phyloP scores from a whole-genome alignment of 1,140 invertebrate species.

The Zophobas atratus region DNA sequence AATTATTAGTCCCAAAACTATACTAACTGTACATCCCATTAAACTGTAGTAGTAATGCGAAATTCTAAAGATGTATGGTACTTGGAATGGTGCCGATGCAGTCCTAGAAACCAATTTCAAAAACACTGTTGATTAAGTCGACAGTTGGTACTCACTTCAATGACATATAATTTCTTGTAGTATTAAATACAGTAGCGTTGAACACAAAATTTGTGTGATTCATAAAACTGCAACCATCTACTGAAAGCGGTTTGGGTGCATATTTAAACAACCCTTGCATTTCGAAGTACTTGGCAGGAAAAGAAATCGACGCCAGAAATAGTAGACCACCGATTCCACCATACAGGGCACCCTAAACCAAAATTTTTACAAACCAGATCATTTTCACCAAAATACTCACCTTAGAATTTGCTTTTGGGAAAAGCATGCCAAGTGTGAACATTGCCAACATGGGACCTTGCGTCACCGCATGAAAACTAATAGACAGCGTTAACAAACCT shows the following conservation, averaged over 20 bases:
- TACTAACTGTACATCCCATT: conserved; percentile 55
- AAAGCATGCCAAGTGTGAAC: conserved; percentile 70
- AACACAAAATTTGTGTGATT: no score
- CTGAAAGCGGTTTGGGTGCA: no score
- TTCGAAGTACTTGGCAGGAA: neutral
- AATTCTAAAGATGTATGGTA: conserved; percentile 57
- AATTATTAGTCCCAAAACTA: conserved; percentile 60
- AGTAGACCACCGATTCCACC: neutral
- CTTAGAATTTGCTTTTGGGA: neutral
- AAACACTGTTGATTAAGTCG: no score
- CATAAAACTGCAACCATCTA: no score
- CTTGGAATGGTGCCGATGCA: neutral
- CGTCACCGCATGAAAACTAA: conserved; percentile 75
- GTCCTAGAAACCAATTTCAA: no score
- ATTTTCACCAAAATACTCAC: neutral
- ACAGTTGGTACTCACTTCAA: no score
- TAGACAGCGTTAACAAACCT: conserved; percentile 73
- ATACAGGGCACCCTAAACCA: neutral
- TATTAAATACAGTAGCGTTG: no score
- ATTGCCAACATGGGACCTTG: conserved; percentile 77
- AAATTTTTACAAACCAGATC: neutral
- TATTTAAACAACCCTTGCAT: neutral
- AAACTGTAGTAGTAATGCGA: conserved; percentile 64
- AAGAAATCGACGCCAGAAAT: neutral
- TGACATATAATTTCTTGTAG: no score